Percentiles rank a stretch among this genome's conserved stretches.
Evolutionary conservation across 1,140 invertebrate species (phyloP).

Genomic region (Oncopodura yosiiana): DNA sequence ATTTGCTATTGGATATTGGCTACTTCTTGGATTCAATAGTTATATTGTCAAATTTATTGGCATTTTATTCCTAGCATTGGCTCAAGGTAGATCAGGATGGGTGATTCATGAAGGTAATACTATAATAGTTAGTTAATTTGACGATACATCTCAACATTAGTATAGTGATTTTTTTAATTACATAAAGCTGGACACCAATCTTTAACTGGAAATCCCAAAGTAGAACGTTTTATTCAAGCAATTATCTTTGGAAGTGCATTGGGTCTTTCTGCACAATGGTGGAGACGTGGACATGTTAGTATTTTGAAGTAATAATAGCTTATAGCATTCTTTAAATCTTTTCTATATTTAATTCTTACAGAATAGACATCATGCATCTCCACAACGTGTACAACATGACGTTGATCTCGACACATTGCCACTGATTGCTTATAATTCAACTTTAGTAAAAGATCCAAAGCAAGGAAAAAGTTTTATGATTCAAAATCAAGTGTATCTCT

Average conservation of each 20-base stretch:
- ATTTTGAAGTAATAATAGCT: too few species aligned
- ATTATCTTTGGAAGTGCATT: slow-evolving; percentile 11
- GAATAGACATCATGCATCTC: slow-evolving; percentile 15
- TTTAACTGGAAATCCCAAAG: slow-evolving; percentile 4
- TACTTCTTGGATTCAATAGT: slow-evolving; percentile 1
- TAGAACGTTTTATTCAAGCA: slow-evolving; percentile 16
- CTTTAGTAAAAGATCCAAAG: slow-evolving; percentile 3
- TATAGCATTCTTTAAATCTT: too few species aligned
- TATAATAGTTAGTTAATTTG: too few species aligned
- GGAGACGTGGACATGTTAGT: not conserved
- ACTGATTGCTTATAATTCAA: slow-evolving; percentile 7
- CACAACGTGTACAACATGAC: slow-evolving; percentile 11
- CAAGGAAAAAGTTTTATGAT: slow-evolving; percentile 10
- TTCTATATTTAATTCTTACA: too few species aligned
- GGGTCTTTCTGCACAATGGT: not conserved
- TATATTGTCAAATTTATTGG: slow-evolving; percentile 11
- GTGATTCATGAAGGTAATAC: slow-evolving; percentile 17
- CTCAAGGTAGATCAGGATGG: slow-evolving; percentile 2
- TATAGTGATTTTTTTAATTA: slow-evolving; percentile 16
- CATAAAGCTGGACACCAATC: slow-evolving; percentile 10
- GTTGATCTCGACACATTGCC: slow-evolving; percentile 14
- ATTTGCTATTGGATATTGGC: not conserved
- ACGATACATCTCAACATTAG: slow-evolving; percentile 21
- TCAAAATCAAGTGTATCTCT: slow-evolving; percentile 15
- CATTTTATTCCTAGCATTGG: not conserved